Base-by-base conservation (phyloP, 1,140 invertebrate genomes). In the Pseudomyrmex sp. region DNA sequence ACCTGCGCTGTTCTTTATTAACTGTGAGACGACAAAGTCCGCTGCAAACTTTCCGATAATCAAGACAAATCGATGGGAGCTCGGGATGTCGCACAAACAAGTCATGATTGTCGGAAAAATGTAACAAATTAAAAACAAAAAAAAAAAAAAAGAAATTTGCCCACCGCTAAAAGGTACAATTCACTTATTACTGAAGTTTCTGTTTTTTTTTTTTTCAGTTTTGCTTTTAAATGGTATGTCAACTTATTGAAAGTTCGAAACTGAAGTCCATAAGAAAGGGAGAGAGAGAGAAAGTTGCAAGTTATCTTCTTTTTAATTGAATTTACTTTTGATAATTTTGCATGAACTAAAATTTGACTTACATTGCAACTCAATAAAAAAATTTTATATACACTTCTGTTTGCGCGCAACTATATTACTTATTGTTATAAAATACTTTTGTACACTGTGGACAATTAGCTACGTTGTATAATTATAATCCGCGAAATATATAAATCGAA, bases 1-100 rank as follows among this genome's bases (percentile, higher is more conserved):
- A 44, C 7, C 23, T n/a, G 13, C 46, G 20, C 12, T 2, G 7
- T 84, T 73, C 10, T 75, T 59, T 85, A 72, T 73, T 35, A 44
- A 46, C 56, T 10, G 10, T 58, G 2, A 56, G 13, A 66, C 50
- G 48, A 48, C 13, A 20, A 46, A 26, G 4, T 48, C 4, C 35
- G 8, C 58, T 59, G 18, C 8, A 2, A 79, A 50, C 2, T 48
- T 7, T 5, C 54, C 13, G 59, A 15, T 5, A 10, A 15, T 66
- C 23, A 12, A 77, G 9, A 23, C 75, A 35, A 52, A 26, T 75
- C 18, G 46, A 63, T 18, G 12, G 12, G 62, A 20, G 15, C 23
- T 54, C 7, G 23, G 2, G 35, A 35, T 35, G 35, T 69, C 8
- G 50, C 35, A 18, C 15, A 70, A 70, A 56, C 8, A 54, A 15